Evolutionary conservation across 2,888 invertebrate genomes (phyloP).

Genomic region (Sarcophaga rosellei): DNA sequence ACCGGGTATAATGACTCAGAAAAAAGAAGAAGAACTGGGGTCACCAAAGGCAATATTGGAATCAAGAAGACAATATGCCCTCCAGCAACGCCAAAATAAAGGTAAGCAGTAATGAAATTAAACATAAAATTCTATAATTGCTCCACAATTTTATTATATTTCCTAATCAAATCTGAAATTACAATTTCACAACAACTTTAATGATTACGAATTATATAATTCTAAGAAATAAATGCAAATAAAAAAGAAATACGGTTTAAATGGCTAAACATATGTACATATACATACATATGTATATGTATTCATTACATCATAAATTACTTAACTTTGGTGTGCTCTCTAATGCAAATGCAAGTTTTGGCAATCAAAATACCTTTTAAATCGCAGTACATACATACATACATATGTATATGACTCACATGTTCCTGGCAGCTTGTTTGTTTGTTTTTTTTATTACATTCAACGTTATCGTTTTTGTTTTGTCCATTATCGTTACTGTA

Average conservation of each 20-base stretch:
- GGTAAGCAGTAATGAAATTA: constrained; percentile 69
- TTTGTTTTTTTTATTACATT: constrained; percentile 3
- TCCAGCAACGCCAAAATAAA: constrained; percentile 75
- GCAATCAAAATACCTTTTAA: constrained; percentile 52
- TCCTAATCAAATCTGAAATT: no score
- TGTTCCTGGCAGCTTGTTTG: constrained; percentile 26
- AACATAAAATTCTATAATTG: no score
- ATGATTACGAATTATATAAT: no score
- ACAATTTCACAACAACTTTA: no score
- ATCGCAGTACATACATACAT: constrained; percentile 4
- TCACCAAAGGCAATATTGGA: constrained; percentile 76
- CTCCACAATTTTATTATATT: no score
- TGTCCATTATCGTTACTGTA: constrained; percentile 26
- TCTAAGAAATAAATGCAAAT: no score
- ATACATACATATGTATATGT: no score
- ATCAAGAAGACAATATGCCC: constrained; percentile 74
- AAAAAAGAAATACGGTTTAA: no score
- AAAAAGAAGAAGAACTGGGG: constrained; percentile 77
- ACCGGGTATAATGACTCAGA: constrained; percentile 76
- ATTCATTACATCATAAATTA: no score
- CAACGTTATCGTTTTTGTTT: constrained; percentile 2
- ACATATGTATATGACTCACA: no score
- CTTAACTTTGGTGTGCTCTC: background rate
- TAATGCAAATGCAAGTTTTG: constrained; percentile 40
- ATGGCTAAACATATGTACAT: no score